Conservation (phyloP, 2,888 invertebrate genomes). For the Drosophila sordidula region DNA sequence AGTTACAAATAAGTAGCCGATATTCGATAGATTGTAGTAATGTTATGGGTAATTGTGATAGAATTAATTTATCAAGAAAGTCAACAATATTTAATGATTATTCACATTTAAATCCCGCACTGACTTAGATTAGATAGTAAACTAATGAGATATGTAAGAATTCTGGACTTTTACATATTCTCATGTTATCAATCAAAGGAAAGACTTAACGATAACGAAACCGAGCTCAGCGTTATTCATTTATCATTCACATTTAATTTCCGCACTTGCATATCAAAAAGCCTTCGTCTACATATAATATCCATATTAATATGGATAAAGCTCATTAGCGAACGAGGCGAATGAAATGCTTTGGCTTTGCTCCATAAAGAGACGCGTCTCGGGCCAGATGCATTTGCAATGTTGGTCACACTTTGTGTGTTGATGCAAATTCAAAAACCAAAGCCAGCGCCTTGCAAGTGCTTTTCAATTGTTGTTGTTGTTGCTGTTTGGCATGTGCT, state of each 20-base stretch:
- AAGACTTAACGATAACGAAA: background rate
- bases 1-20: no score
- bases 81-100: background rate
- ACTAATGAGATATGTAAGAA: background rate
- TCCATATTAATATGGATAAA: constrained; percentile 30
- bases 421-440: constrained; percentile 51
- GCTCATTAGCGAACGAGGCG: constrained; percentile 40
- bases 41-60: no score
- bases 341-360: constrained; percentile 46
- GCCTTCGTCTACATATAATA: constrained; percentile 15
- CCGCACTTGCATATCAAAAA: constrained; percentile 49
- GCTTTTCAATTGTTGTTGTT: constrained; percentile 46
- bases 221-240: constrained; percentile 1
- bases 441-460: constrained; percentile 36
- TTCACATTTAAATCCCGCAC: background rate
- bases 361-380: constrained; percentile 23
- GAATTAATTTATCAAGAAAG: no score
- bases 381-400: constrained; percentile 38
- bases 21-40: no score
- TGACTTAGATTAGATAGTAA: background rate
- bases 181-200: background rate
- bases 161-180: background rate
- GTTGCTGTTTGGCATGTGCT: constrained; percentile 48
- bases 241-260: constrained; percentile 25
- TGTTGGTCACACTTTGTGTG: constrained; percentile 40